Percentiles rank a stretch among this genome's conserved stretches.
Evolutionary conservation across 2,888 invertebrate genomes (phyloP).

Genomic region (Nudaria mundana): DNA sequence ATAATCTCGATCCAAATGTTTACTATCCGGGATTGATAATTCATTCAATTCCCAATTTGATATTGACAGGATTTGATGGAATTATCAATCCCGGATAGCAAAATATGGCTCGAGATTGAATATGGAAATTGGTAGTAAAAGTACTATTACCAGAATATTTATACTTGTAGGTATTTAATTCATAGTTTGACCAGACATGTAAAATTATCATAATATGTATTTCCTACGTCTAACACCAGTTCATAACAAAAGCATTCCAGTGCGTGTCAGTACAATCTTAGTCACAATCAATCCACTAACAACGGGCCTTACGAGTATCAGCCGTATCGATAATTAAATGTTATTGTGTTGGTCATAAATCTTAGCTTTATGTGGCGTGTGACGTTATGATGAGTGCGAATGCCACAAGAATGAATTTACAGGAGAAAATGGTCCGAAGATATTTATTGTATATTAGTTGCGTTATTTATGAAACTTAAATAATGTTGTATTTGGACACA

Average conservation of each 20-base stretch:
- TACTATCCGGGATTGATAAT: no score
- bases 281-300: conserved; percentile 19
- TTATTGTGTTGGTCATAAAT: conserved; percentile 40
- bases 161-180: no score
- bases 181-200: no score
- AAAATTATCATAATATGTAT: no score
- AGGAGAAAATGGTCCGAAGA: not conserved
- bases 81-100: no score
- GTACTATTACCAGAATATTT: no score
- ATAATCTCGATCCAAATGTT: no score
- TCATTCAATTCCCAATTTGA: no score
- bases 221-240: conserved; percentile 1
- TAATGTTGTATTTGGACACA: not conserved
- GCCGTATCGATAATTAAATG: conserved; percentile 44
- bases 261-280: conserved; percentile 13
- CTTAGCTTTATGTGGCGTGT: conserved; percentile 22
- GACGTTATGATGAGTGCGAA: conserved; percentile 12
- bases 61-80: no score
- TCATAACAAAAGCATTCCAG: conserved; percentile 3
- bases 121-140: no score
- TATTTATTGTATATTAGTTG: conserved; percentile 3
- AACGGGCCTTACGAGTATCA: conserved; percentile 33
- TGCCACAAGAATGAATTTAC: conserved; percentile 5
- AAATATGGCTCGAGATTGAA: no score
- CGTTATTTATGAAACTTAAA: not conserved